Evolutionary conservation across 2,888 invertebrate genomes (phyloP).

Genomic region (Eupelmus urozonus): DNA sequence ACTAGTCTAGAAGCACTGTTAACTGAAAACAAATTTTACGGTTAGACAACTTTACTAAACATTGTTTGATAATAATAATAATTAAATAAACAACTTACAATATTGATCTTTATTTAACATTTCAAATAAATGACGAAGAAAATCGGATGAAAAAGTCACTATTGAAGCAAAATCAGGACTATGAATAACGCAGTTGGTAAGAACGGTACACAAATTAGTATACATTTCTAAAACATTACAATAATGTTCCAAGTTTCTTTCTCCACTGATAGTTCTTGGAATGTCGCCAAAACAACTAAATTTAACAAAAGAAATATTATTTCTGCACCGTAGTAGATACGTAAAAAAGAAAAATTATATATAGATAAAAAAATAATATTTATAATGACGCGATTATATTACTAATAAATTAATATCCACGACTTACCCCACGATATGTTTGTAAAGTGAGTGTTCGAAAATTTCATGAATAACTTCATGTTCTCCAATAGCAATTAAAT

Average conservation of each 20-base stretch:
- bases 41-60: not conserved
- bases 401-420: slow-evolving; percentile 19
- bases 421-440: slow-evolving; percentile 78
- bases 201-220: slow-evolving; percentile 76
- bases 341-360: not conserved
- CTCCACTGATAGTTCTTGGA: slow-evolving; percentile 71
- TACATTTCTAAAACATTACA: slow-evolving; percentile 79
- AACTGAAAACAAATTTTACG: slow-evolving; percentile 67
- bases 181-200: slow-evolving; percentile 75
- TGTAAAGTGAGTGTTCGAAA: slow-evolving; percentile 78
- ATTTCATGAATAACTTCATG: slow-evolving; percentile 75
- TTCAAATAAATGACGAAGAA: slow-evolving; percentile 76
- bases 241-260: slow-evolving; percentile 76
- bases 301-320: not conserved
- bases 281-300: slow-evolving; percentile 76
- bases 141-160: slow-evolving; percentile 78
- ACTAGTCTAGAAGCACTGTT: slow-evolving; percentile 73
- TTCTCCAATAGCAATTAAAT: slow-evolving; percentile 76
- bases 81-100: slow-evolving; percentile 73
- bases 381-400: not conserved
- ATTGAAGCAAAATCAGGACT: slow-evolving; percentile 75
- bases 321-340: no score
- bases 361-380: not conserved
- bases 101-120: slow-evolving; percentile 77
- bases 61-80: slow-evolving; percentile 6